A percentile compares a stretch with the other conserved stretches of the same genome.
These are phyloP conservation scores for Paedocypris micromegethes DNA, from an alignment of 2,797 vertebrate species.

Conservation along the genomic window DNA sequence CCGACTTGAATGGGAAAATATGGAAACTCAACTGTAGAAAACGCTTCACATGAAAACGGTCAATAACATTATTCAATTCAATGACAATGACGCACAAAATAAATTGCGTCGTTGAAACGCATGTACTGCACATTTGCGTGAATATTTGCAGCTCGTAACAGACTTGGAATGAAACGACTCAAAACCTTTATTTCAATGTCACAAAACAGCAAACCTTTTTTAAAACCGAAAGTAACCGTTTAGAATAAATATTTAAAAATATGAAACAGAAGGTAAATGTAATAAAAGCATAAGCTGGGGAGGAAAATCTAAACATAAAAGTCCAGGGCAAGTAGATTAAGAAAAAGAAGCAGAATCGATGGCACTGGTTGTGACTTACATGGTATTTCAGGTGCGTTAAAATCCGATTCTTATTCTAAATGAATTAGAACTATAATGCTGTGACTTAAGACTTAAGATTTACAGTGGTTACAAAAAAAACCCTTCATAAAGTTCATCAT, in stretches of 20 bases:
- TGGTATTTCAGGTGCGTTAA: constrained; percentile 63
- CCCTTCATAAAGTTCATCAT: not conserved
- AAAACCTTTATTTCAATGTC: constrained; percentile 50
- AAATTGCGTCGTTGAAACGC: constrained; percentile 71
- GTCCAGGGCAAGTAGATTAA: constrained; percentile 61
- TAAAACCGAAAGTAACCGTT: constrained; percentile 54
- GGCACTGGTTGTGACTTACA: constrained; percentile 66
- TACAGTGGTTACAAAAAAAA: constrained; percentile 31
- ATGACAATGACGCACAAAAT: constrained; percentile 78
- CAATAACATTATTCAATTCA: constrained; percentile 65
- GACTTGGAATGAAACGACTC: constrained; percentile 34
- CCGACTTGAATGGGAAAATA: constrained; percentile 57
- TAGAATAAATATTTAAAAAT: no score
- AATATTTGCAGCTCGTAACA: constrained; percentile 60
- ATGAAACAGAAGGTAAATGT: no score
- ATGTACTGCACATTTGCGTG: constrained; percentile 66
- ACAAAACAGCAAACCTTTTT: no score
- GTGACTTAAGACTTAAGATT: constrained; percentile 24
- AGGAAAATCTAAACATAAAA: constrained; percentile 49
- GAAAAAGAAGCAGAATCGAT: constrained; percentile 63
- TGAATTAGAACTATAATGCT: constrained; percentile 53
- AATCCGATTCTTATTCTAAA: constrained; percentile 46
- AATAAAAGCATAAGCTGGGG: constrained; percentile 44
- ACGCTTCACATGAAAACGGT: constrained; percentile 62
- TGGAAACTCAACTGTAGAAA: constrained; percentile 66